Evolutionary conservation across 2,797 vertebrate species (phyloP), one percentile per base, ranked within the genome.

Genomic region (Thaleichthys pacificus): DNA sequence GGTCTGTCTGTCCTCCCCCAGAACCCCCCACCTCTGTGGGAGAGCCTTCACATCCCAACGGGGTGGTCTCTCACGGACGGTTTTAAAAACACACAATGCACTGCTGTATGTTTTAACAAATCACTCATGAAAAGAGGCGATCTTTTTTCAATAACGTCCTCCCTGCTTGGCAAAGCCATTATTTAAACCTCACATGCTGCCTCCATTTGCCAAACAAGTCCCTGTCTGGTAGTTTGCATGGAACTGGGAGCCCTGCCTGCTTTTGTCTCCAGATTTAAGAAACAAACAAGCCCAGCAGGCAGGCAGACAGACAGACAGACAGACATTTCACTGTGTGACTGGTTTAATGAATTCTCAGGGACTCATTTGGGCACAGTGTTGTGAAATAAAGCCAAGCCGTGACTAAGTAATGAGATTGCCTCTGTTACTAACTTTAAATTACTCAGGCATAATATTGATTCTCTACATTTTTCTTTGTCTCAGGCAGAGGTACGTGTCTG

Each of bases 361-460:
- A 56, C 51, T 56, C 51, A 56, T n/a, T 56, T 4, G 51, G 51
- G 15, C 51, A n/a, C 15, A 17, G 51, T 17, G 51, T 56, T 56
- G 51, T 56, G 15, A 56, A 56, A 56, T 17, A 56, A 56, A 56
- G 15, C 51, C 15, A 56, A 19, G 19, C 51, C 19, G 68, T 73
- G 22, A 73, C n/a, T 30, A 69, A 38, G 51, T 56, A 17, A 56
- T 56, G 15, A 49, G 70, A 77, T 82, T 58, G 75, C 21, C 73
- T 74, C 47, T 67, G 68, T 67, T 66, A 47, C 70, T 51, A 75
- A 67, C 51, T 56, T n/a, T 56, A n/a, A 56, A 17, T 56, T 56
- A 56, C 51, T 56, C 6, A 56, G 42, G 12, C 9, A 2, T 47
- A 47, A 1, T 14, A 47, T 47, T 47, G 42, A 47, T 47, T 47